Conservation (phyloP, 1,140 invertebrate genomes). For the Odontomachus brunneus region DNA sequence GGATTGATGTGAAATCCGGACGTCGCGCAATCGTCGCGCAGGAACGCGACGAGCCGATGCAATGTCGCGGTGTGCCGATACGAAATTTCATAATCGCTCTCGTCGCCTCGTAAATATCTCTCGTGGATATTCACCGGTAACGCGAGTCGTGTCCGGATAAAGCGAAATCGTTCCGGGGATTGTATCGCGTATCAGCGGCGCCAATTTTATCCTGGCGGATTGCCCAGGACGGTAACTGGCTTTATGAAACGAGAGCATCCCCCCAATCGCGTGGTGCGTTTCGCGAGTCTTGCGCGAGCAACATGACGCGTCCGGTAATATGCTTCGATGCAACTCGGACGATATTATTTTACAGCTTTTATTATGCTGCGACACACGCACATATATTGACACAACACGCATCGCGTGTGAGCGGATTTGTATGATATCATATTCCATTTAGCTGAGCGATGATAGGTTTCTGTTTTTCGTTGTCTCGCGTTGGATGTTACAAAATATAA, state of each 20-base stretch:
- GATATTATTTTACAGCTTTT: slow-evolving; percentile 35
- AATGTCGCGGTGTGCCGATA: slow-evolving; percentile 8
- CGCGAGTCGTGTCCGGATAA: background rate
- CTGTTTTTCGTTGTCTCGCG: background rate
- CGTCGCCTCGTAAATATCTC: background rate
- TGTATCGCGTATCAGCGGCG: slow-evolving; percentile 31
- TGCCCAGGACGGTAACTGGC: slow-evolving; percentile 28
- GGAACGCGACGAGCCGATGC: background rate
- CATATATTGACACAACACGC: too few species aligned
- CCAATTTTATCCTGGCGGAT: slow-evolving; percentile 14
- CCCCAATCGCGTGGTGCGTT: slow-evolving; percentile 1
- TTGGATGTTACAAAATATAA: background rate
- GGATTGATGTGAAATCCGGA: background rate
- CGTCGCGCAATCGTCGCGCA: background rate
- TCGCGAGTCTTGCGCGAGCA: background rate
- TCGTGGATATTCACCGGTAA: slow-evolving; percentile 19
- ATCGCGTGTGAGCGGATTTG: background rate
- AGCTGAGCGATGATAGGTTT: background rate
- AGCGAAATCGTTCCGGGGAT: slow-evolving; percentile 16
- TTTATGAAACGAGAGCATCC: slow-evolving; percentile 49
- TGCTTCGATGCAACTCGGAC: slow-evolving; percentile 1
- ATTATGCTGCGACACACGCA: background rate
- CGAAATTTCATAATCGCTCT: slow-evolving; percentile 7
- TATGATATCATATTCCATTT: background rate
- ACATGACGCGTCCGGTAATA: slow-evolving; percentile 9